phyloP scores from a whole-genome alignment of 2,113 vertebrate species.

The Sylvia atricapilla region DNA sequence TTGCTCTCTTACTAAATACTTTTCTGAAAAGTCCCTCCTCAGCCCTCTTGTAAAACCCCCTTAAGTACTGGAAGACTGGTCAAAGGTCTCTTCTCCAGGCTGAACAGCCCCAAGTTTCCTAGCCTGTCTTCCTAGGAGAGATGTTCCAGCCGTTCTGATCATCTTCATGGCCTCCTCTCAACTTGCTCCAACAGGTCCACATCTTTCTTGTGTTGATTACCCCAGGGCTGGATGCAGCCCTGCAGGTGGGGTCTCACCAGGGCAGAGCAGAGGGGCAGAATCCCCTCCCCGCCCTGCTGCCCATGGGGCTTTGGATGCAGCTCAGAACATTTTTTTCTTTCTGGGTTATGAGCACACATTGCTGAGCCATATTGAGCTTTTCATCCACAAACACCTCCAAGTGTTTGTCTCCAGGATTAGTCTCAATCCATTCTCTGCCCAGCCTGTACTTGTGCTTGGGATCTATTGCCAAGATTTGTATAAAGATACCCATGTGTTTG shows the following conservation, averaged over 20 bases:
- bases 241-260: background rate
- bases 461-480: background rate
- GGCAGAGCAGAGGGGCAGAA: background rate
- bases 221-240: background rate
- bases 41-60: background rate
- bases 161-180: background rate
- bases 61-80: background rate
- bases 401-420: background rate
- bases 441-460: background rate
- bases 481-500: background rate
- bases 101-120: background rate
- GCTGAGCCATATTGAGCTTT: background rate
- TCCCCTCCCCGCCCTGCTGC: background rate
- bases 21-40: background rate
- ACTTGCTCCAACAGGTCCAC: fast-evolving
- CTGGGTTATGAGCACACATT: background rate
- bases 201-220: background rate
- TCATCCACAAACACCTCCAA: background rate
- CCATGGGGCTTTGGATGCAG: background rate
- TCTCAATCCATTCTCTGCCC: background rate
- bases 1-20: background rate
- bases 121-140: background rate
- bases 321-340: fast-evolving
- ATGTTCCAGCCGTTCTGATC: background rate
- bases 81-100: background rate